These are phyloP conservation scores for Apeira syringaria DNA, from an alignment of 2,888 invertebrate species.

Conservation along the genomic window DNA sequence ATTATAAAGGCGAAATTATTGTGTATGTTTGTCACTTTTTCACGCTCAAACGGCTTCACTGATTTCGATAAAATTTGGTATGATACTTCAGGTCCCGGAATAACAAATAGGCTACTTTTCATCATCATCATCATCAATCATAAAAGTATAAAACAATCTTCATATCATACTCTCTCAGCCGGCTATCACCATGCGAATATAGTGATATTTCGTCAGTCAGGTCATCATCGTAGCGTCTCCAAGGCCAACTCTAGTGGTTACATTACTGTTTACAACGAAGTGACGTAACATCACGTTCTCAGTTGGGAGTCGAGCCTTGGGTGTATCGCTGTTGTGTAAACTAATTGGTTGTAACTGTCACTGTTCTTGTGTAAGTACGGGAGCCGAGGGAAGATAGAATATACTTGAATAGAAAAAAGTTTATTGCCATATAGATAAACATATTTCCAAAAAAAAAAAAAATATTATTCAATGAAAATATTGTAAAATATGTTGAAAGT, in stretches of 20 bases:
- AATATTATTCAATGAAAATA: too few relatives aligned
- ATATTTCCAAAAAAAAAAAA: too few relatives aligned
- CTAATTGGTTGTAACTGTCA: not conserved
- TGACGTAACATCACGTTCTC: conserved; percentile 21
- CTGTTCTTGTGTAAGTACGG: too few relatives aligned
- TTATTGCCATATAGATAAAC: too few relatives aligned
- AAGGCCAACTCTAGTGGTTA: conserved; percentile 26
- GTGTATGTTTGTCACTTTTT: not conserved
- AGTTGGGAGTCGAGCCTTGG: conserved; percentile 3
- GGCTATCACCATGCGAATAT: conserved; percentile 17
- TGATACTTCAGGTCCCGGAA: too few relatives aligned
- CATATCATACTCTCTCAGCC: not conserved
- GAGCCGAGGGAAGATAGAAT: too few relatives aligned
- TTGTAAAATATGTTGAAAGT: too few relatives aligned
- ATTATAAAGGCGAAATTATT: not conserved
- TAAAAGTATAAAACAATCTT: too few relatives aligned
- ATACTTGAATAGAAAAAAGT: too few relatives aligned
- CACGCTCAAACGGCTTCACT: not conserved
- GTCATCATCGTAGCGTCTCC: conserved; percentile 29
- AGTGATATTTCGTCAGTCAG: conserved; percentile 17
- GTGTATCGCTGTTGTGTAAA: not conserved
- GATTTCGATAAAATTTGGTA: not conserved
- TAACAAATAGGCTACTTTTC: too few relatives aligned
- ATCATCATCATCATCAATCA: too few relatives aligned
- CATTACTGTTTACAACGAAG: not conserved